Base-by-base conservation (phyloP, 2,888 invertebrate genomes). In the Mechanitis messenoides region DNA sequence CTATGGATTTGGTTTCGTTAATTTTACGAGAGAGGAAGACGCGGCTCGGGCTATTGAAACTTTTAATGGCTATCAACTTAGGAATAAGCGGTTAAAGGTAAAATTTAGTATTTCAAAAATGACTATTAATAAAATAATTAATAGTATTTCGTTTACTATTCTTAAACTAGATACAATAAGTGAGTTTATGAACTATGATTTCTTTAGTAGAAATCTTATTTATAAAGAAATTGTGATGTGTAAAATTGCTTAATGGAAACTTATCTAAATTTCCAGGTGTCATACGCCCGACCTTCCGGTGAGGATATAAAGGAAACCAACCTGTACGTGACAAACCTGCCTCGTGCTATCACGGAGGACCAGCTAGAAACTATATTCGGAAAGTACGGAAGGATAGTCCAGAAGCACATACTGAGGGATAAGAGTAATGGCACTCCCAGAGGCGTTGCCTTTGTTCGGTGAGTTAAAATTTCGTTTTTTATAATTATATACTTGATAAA, bases 1-100 rank as follows among this genome's bases (percentile, higher is more conserved):
- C 86, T 98, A 95, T 85, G 98, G 98, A 53, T 98, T 97, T 86
- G 98, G 97, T 50, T 98, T 98, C 87, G 97, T 98, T 55, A 97
- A 98, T 85, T 98, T 95, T 84, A 92, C 94, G 59, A 93, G 94
- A 63, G 94, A 95, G 68, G 95, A 95, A 78, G 96, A 97, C 85
- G 97, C 98, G 46, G 87, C 93, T 60, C 92, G 95, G 71, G 98
- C 98, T 56, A 97, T 98, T 69, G 93, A 94, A 74, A 93, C 94
- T 53, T 92, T 97, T 74, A 97, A 98, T 83, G 97, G 97, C 45
- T 93, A 95, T 70, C 94, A 95, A 83, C 93, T 97, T 72, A 95
- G 97, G 83, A 96, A 97, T 85, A 98, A 98, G 87, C 92, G 95
- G 75, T 92, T 98, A 82, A 98, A 98, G 92, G 95, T 95, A 72